Evolutionary conservation across 2,797 vertebrate species (phyloP).

Genomic region (Ptychadena robeensis): DNA sequence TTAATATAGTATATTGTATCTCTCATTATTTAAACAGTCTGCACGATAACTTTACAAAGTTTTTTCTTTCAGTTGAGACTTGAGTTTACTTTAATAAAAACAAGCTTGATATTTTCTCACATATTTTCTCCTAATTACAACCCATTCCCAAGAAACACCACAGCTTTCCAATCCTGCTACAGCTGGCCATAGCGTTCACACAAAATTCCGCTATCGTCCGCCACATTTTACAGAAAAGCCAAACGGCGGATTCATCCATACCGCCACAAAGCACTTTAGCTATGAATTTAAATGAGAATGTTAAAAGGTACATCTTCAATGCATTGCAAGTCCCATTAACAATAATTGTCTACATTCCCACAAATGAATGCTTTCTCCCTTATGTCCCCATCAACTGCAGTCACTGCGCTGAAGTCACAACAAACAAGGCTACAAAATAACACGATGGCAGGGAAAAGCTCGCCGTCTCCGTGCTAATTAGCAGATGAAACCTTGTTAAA

Average conservation of each 20-base stretch:
- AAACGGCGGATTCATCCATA: conserved; percentile 23
- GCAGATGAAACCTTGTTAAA: conserved; percentile 50
- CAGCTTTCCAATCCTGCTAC: conserved; percentile 10
- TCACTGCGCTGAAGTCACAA: conserved; percentile 29
- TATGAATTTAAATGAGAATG: conserved; percentile 55
- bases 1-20: too few species aligned
- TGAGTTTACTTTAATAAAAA: background rate
- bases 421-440: conserved; percentile 38
- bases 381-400: conserved; percentile 50
- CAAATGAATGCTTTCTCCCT: conserved; percentile 51
- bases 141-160: background rate
- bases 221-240: background rate
- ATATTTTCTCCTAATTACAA: background rate
- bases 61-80: background rate
- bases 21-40: too few species aligned
- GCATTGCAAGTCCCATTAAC: conserved; percentile 51
- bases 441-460: background rate
- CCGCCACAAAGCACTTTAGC: conserved; percentile 10
- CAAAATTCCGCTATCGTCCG: conserved; percentile 8
- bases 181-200: background rate
- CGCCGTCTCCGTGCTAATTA: conserved; percentile 31
- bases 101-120: background rate
- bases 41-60: too few species aligned
- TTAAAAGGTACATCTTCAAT: conserved; percentile 55
- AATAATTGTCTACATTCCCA: conserved; percentile 54